phyloP scores from a whole-genome alignment of 2,113 vertebrate genomes.

The Pheucticus melanocephalus region DNA sequence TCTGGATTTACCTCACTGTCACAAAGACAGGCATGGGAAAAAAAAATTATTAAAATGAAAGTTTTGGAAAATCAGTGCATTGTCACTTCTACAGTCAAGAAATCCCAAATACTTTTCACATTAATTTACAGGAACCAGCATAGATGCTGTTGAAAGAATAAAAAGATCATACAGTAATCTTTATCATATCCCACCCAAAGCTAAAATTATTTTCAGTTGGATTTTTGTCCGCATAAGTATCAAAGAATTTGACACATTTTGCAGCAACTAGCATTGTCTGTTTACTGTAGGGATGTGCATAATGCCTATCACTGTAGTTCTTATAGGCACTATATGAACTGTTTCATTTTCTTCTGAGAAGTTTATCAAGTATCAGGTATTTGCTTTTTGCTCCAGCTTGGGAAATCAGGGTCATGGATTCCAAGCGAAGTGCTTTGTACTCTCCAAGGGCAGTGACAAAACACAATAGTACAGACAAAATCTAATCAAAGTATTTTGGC shows the following conservation, averaged over 20 bases:
- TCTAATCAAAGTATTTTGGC: conserved; percentile 73
- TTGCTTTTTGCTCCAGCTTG: conserved; percentile 44
- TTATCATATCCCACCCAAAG: neutral
- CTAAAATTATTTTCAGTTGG: neutral
- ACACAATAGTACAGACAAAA: conserved; percentile 67
- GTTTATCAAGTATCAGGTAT: conserved; percentile 43
- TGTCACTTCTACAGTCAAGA: neutral
- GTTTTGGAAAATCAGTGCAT: neutral
- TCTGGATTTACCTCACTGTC: neutral
- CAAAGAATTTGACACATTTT: neutral
- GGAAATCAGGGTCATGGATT: conserved; percentile 65
- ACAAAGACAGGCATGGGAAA: neutral
- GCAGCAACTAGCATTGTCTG: neutral
- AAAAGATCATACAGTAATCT: neutral
- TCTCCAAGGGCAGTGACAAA: conserved; percentile 66
- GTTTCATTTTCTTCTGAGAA: conserved; percentile 44
- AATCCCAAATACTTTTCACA: neutral
- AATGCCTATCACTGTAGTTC: neutral
- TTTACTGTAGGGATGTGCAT: neutral
- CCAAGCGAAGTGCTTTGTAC: conserved; percentile 57
- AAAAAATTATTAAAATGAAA: neutral
- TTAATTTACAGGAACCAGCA: neutral
- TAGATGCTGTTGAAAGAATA: neutral
- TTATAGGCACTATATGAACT: neutral
- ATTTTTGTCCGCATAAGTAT: neutral